These are phyloP conservation scores for Cyphomyrus discorhynchus DNA, from an alignment of 2,113 vertebrate species.

Conservation along the genomic window DNA sequence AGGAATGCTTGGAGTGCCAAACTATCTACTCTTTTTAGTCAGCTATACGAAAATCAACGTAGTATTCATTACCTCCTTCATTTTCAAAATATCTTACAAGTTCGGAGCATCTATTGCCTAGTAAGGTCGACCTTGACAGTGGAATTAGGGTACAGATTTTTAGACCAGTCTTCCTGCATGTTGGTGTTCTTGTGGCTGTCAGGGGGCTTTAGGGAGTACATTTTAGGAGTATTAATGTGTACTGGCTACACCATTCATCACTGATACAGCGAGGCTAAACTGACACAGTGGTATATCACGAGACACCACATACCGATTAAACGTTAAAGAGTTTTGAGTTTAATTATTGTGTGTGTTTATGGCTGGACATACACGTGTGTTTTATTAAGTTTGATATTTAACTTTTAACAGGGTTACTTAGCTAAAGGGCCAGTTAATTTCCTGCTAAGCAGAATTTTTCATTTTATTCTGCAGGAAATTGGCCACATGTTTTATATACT, in stretches of 20 bases:
- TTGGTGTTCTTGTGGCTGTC: background rate
- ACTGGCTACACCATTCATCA: background rate
- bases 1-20: background rate
- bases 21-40: background rate
- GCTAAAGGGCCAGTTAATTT: background rate
- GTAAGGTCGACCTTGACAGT: background rate
- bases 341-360: background rate
- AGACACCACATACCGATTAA: background rate
- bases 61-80: background rate
- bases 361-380: background rate
- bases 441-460: background rate
- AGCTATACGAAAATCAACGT: background rate
- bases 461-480: background rate
- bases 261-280: background rate
- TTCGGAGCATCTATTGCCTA: background rate
- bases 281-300: background rate
- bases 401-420: background rate
- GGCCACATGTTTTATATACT: background rate
- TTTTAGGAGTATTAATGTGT: background rate
- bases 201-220: background rate
- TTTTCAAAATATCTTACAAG: background rate
- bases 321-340: background rate
- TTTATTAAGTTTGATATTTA: background rate
- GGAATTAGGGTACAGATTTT: background rate
- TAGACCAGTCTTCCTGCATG: background rate